A percentile compares a stretch with the other conserved stretches of the same genome.
Evolutionary conservation across 2,888 invertebrate genomes (phyloP).

Genomic region (Sepiola atlantica): DNA sequence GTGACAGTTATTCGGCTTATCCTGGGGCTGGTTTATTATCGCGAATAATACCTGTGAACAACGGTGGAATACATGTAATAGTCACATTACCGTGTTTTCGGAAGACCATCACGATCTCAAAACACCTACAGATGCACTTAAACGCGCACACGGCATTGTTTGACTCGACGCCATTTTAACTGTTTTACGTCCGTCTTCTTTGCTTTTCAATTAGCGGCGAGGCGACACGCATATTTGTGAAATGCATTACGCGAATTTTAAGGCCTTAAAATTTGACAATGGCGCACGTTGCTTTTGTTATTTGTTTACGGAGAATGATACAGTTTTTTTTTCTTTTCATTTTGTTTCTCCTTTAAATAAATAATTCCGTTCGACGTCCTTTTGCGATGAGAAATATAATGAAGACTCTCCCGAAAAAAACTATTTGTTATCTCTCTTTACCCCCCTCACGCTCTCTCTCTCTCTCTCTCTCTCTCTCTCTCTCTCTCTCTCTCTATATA

Average conservation of each 20-base stretch:
- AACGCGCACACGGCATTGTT: background rate
- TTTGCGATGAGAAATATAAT: too few relatives aligned
- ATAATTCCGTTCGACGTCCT: too few relatives aligned
- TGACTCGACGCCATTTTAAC: background rate
- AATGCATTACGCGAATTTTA: background rate
- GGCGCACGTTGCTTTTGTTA: background rate
- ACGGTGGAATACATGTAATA: background rate
- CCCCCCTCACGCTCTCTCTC: too few relatives aligned
- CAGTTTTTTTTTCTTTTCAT: background rate
- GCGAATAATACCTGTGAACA: background rate
- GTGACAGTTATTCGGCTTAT: background rate
- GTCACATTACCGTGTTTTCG: background rate
- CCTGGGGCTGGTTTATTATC: background rate
- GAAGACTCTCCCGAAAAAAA: too few relatives aligned
- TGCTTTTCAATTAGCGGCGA: background rate
- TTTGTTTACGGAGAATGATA: too few relatives aligned
- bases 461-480: too few relatives aligned
- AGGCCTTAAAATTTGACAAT: background rate
- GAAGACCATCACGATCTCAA: background rate
- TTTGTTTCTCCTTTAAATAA: background rate
- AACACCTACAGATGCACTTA: too few relatives aligned
- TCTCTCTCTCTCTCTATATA: too few relatives aligned
- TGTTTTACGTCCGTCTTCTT: background rate
- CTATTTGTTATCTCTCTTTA: too few relatives aligned
- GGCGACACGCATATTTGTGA: background rate